Evolutionary conservation across 2,888 invertebrate species (phyloP), one percentile per base, ranked within the genome.

Genomic region (Pyralis farinalis): DNA sequence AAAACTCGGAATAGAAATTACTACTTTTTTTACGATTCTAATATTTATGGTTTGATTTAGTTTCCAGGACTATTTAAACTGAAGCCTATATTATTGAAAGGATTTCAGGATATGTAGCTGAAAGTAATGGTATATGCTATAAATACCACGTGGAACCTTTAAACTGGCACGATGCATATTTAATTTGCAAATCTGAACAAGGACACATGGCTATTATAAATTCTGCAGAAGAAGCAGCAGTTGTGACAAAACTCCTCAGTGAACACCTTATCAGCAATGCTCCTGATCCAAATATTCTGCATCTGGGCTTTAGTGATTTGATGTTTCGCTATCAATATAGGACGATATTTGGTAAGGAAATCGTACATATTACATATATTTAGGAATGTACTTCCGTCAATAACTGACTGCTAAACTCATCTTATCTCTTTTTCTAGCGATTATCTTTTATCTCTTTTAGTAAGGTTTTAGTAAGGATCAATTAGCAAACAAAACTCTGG

Each of bases 261-360:
- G 66, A 76, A 44, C 53, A 71, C 38, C 47, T 67, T 1, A 59
- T 58, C 12, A 68, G 55, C 37, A 65, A 58, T 27, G 63, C 64
- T 1, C 74, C 74, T 1, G 61, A 74, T 42, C 64, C 68, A 4
- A 64, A 72, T 25, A 66, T 73, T 34, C 47, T 76, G 37, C 55
- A 66, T 12, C 51, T 76, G 16, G 75, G 75, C n/a, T 76, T 73
- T 43, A 74, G 70, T 40, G 75, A 76, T 34, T 50, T 76, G 11
- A 62, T 76, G 68, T 74, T 68, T 45, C 72, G 66, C 1, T 71
- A 61, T 46, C 70, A 76, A 51, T 74, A 73, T 31, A 56, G 75
- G 37, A 76, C 73, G 30, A 60, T 76, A 21, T 51, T 51, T 47
- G 73, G 75, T 72, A 58, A 47, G 71, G 16, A 16, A 16, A 3